phyloP scores from a whole-genome alignment of 2,888 invertebrate genomes.

The Cephus pulcher region DNA sequence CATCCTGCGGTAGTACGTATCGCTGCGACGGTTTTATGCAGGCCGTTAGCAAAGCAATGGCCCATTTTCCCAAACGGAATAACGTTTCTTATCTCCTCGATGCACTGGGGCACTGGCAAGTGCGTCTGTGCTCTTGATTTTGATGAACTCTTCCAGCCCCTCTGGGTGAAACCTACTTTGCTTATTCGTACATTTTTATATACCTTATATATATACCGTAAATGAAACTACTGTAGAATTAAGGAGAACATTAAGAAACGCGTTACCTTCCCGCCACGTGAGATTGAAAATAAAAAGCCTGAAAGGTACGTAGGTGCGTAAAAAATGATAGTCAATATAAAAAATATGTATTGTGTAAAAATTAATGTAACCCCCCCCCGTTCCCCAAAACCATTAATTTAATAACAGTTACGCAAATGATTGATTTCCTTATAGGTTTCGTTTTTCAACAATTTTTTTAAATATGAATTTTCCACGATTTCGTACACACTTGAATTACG shows the following conservation, averaged over 20 bases:
- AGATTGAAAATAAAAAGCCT: too few species aligned
- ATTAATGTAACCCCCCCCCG: not conserved
- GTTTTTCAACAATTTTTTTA: not conserved
- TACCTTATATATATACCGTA: too few species aligned
- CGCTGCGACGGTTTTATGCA: conserved; percentile 52
- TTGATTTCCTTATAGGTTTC: not conserved
- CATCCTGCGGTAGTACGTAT: conserved; percentile 37
- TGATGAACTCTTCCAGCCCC: not conserved
- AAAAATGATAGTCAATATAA: not conserved
- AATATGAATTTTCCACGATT: not conserved
- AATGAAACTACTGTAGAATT: not conserved
- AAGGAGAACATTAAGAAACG: too few species aligned
- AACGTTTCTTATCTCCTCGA: conserved; percentile 44
- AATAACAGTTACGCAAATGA: not conserved
- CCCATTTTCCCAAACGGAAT: conserved; percentile 46
- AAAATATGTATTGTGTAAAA: not conserved
- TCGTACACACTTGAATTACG: not conserved
- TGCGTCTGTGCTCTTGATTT: not conserved
- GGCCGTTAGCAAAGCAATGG: conserved; percentile 48
- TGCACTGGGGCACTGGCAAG: conserved; percentile 26
- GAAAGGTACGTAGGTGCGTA: not conserved
- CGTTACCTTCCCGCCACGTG: too few species aligned
- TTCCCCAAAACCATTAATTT: not conserved
- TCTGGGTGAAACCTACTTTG: not conserved
- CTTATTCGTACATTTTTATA: not conserved